These are phyloP conservation scores for Tipula lateralis DNA, from an alignment of 2,888 invertebrate species.

Conservation along the genomic window DNA sequence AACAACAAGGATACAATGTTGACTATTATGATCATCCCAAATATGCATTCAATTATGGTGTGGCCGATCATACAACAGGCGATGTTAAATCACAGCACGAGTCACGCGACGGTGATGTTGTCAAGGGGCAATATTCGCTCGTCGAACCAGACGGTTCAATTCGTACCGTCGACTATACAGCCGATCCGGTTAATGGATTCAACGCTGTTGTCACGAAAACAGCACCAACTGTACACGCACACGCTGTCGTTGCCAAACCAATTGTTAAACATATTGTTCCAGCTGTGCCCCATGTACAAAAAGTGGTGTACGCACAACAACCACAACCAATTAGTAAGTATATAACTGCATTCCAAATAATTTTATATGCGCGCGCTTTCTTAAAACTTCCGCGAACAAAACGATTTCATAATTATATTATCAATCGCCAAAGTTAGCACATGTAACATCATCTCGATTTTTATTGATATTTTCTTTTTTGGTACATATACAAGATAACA, in stretches of 20 bases:
- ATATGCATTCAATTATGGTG: slow-evolving; percentile 61
- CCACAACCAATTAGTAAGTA: slow-evolving; percentile 28
- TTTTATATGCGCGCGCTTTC: neutral
- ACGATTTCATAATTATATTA: neutral
- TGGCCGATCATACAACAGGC: slow-evolving; percentile 54
- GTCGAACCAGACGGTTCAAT: slow-evolving; percentile 50
- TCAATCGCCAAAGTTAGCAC: neutral
- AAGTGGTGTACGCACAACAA: slow-evolving; percentile 34
- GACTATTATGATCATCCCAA: slow-evolving; percentile 59
- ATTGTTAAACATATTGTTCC: slow-evolving; percentile 42
- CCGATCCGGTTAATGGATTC: slow-evolving; percentile 47
- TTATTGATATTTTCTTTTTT: neutral
- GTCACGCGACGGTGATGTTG: slow-evolving; percentile 59
- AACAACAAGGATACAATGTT: slow-evolving; percentile 44
- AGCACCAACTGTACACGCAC: slow-evolving; percentile 47
- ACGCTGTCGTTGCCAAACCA: slow-evolving; percentile 43
- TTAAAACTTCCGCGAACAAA: neutral
- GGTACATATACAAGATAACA: neutral
- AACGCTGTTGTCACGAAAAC: slow-evolving; percentile 49
- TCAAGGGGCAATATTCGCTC: slow-evolving; percentile 52
- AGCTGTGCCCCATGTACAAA: slow-evolving; percentile 30
- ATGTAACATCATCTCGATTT: neutral
- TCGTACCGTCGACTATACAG: slow-evolving; percentile 49
- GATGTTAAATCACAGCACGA: slow-evolving; percentile 63
- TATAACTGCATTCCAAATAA: neutral